Conservation (phyloP, 2,888 invertebrate species). For the Notodonta dromedarius region DNA sequence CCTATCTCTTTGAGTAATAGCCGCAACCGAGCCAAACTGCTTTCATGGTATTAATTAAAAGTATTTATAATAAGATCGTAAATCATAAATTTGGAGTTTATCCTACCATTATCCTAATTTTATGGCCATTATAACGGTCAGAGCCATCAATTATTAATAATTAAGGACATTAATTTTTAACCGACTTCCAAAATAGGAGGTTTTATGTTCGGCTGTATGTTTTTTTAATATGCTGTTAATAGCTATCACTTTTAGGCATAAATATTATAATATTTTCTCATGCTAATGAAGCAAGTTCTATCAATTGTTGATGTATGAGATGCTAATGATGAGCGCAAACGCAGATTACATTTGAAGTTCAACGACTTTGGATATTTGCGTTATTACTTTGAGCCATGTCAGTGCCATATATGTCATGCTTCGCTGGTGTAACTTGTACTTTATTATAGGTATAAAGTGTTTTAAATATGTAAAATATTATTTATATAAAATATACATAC, state of each 20-base stretch:
- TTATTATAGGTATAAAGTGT: too few species aligned
- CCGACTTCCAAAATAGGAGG: too few species aligned
- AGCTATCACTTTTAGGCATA: not conserved
- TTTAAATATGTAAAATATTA: too few species aligned
- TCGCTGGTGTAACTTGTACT: too few species aligned
- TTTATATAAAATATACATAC: too few species aligned
- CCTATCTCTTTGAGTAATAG: too few species aligned
- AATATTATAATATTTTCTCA: not conserved
- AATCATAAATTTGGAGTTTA: not conserved
- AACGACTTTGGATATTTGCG: not conserved
- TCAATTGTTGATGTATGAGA: conserved; percentile 1
- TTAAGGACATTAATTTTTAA: not conserved
- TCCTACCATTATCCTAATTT: not conserved
- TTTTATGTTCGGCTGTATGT: too few species aligned
- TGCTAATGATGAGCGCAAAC: not conserved
- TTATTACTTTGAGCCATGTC: not conserved
- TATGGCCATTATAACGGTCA: not conserved
- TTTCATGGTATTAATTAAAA: too few species aligned
- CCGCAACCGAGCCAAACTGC: too few species aligned
- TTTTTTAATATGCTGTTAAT: not conserved
- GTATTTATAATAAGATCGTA: not conserved
- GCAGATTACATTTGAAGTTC: conserved; percentile 1
- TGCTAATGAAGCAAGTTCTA: conserved; percentile 1
- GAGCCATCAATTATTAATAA: not conserved
- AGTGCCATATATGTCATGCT: not conserved